These are phyloP conservation scores for Scomber japonicus DNA, from an alignment of 2,113 vertebrate genomes.

Conservation along the genomic window DNA sequence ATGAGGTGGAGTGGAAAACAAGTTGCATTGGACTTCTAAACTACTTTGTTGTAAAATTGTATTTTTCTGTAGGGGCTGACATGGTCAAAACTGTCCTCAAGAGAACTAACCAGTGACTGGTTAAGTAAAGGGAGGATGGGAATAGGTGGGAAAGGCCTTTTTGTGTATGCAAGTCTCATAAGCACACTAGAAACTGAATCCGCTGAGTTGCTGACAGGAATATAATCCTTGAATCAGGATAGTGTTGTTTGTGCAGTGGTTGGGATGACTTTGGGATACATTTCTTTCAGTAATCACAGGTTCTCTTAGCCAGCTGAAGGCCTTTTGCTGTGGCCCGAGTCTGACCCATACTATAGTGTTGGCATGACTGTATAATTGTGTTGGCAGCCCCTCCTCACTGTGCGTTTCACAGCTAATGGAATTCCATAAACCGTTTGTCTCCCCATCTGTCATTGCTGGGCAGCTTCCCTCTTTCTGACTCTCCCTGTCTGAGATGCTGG, in stretches of 20 bases:
- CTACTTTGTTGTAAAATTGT: constrained; percentile 19
- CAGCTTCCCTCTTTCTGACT: constrained; percentile 58
- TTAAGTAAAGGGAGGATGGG: constrained; percentile 1
- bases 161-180: constrained; percentile 16
- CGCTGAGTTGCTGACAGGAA: constrained; percentile 9
- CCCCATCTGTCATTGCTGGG: constrained; percentile 66
- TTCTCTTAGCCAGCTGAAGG: constrained; percentile 7
- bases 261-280: neutral
- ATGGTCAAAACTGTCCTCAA: constrained; percentile 11
- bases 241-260: constrained; percentile 12
- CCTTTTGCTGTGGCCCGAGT: constrained; percentile 29
- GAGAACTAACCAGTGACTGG: neutral
- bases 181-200: neutral
- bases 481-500: constrained; percentile 53
- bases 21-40: constrained; percentile 21
- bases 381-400: constrained; percentile 38
- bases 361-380: constrained; percentile 45
- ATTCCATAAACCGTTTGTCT: constrained; percentile 66
- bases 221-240: constrained; percentile 4
- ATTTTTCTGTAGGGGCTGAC: constrained; percentile 36
- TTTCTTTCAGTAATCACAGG: constrained; percentile 42
- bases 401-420: constrained; percentile 54
- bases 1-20: constrained; percentile 44
- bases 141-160: neutral
- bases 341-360: constrained; percentile 44